These are phyloP conservation scores for Aphrophora alni DNA, from an alignment of 2,888 invertebrate species.

Conservation along the genomic window DNA sequence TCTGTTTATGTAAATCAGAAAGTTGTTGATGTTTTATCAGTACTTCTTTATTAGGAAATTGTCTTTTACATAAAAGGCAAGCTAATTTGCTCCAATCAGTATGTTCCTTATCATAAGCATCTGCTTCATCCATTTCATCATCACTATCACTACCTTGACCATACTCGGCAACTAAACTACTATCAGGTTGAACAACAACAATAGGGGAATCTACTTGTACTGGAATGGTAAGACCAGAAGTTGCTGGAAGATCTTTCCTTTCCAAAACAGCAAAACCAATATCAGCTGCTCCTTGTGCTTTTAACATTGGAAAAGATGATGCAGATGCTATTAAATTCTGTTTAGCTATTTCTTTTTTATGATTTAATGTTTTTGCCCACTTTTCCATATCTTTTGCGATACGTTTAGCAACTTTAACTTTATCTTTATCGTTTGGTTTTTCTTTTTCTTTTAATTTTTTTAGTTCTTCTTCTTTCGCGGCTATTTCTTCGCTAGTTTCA, in stretches of 20 bases:
- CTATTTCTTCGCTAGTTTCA: slow-evolving; percentile 48
- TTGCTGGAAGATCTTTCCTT: slow-evolving; percentile 64
- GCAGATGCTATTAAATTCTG: slow-evolving; percentile 52
- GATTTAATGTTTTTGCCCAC: slow-evolving; percentile 97
- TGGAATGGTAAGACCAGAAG: slow-evolving; percentile 33
- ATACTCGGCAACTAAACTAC: slow-evolving; percentile 73
- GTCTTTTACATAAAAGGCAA: slow-evolving; percentile 93
- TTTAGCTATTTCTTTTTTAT: slow-evolving; percentile 80
- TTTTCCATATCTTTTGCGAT: slow-evolving; percentile 94
- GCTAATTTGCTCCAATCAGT: slow-evolving; percentile 90
- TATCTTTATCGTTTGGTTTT: slow-evolving; percentile 76
- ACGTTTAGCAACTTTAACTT: slow-evolving; percentile 96
- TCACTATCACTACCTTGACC: slow-evolving; percentile 74
- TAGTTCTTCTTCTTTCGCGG: slow-evolving; percentile 63
- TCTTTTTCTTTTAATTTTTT: slow-evolving; percentile 75
- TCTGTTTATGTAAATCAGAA: slow-evolving; percentile 94
- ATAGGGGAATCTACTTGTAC: slow-evolving; percentile 32
- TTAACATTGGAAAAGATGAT: slow-evolving; percentile 61
- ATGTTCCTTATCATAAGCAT: slow-evolving; percentile 63
- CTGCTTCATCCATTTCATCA: slow-evolving; percentile 67
- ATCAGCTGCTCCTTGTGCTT: slow-evolving; percentile 67
- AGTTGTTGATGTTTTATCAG: slow-evolving; percentile 89
- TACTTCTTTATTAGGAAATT: slow-evolving; percentile 89
- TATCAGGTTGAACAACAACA: slow-evolving; percentile 27
- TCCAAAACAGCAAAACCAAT: slow-evolving; percentile 92